Conservation (phyloP, 1,140 invertebrate genomes). For the Schlechtendalia chinensis region DNA sequence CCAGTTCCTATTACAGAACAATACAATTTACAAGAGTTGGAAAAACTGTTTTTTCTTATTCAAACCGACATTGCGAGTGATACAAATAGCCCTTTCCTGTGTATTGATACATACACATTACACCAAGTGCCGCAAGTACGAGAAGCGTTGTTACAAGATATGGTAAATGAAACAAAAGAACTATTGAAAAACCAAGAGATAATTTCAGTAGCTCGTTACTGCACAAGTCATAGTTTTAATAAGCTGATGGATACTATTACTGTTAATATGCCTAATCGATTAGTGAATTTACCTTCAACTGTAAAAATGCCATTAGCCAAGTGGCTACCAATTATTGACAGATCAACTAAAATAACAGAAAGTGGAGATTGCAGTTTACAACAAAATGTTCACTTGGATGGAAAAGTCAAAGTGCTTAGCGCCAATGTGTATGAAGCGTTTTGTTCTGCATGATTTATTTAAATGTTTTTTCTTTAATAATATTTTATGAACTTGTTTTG, state of each 20-base stretch:
- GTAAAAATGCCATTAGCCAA: conserved; percentile 45
- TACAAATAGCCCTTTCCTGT: conserved; percentile 17
- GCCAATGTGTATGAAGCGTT: conserved; percentile 42
- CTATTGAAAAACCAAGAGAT: conserved; percentile 38
- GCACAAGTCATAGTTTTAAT: conserved; percentile 33
- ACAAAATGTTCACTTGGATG: conserved; percentile 35
- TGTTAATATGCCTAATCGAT: conserved; percentile 37
- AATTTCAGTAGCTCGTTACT: conserved; percentile 41
- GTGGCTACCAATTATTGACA: conserved; percentile 33
- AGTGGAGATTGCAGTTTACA: conserved; percentile 36
- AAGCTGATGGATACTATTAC: conserved; percentile 37
- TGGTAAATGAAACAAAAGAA: conserved; percentile 34
- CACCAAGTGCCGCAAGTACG: conserved; percentile 5
- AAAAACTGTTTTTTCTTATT: conserved; percentile 37
- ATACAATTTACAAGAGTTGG: conserved; percentile 40
- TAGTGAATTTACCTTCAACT: conserved; percentile 22
- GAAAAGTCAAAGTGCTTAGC: conserved; percentile 36
- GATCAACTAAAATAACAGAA: conserved; percentile 34
- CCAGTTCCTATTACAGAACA: conserved; percentile 46
- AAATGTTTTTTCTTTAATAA: background rate
- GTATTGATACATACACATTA: conserved; percentile 29
- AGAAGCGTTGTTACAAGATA: conserved; percentile 40
- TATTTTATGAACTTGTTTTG: background rate
- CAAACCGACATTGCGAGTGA: conserved; percentile 45
- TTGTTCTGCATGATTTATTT: conserved; percentile 30